A percentile compares a stretch with the other conserved stretches of the same genome.
These are phyloP conservation scores for Thymallus thymallus DNA, from an alignment of 2,113 vertebrate species.

Conservation along the genomic window DNA sequence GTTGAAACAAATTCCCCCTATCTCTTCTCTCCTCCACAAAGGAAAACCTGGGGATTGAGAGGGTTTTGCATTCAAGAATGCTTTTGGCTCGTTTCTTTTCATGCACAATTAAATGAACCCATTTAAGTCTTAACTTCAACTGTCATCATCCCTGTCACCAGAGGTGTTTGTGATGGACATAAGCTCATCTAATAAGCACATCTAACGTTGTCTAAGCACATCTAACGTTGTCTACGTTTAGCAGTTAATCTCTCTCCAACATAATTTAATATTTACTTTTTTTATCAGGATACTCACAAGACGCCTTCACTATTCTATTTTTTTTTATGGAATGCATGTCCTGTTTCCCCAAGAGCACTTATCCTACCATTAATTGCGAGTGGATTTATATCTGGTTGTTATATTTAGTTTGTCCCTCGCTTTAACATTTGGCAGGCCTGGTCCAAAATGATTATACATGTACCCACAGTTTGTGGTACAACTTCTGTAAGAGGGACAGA, in stretches of 20 bases:
- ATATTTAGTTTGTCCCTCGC: conserved; percentile 23
- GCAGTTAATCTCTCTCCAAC: neutral
- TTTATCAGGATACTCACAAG: neutral
- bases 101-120: neutral
- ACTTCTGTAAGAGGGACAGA: neutral
- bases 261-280: neutral
- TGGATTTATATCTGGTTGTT: conserved; percentile 17
- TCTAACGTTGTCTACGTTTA: neutral
- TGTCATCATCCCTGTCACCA: neutral
- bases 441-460: conserved; percentile 22
- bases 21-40: neutral
- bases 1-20: neutral
- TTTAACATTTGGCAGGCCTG: conserved; percentile 24
- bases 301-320: conserved; percentile 23
- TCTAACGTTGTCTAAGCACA: too few species aligned
- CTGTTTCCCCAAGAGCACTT: conserved; percentile 7
- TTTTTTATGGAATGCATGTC: too few species aligned
- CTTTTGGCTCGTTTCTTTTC: neutral
- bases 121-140: neutral
- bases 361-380: conserved; percentile 5
- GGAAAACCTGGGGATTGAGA: neutral
- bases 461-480: conserved; percentile 15
- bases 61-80: neutral
- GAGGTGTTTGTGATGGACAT: neutral
- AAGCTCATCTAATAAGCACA: too few species aligned